A percentile compares a stretch with the other conserved stretches of the same genome.
Evolutionary conservation across 2,888 invertebrate species (phyloP).

Genomic region (Danaus chrysippus): DNA sequence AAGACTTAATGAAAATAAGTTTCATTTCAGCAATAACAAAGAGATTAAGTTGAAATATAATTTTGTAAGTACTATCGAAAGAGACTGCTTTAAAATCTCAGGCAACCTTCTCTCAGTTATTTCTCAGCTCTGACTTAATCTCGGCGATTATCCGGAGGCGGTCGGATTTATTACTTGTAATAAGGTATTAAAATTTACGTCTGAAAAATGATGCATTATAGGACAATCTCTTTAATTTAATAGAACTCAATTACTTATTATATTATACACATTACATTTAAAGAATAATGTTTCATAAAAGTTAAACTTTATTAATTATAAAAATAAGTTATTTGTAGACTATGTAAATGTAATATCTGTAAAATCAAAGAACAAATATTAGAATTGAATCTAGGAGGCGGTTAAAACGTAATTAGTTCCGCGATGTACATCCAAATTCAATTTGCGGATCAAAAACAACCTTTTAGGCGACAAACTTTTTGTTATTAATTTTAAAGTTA

Average conservation of each 20-base stretch:
- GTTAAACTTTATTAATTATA: no score
- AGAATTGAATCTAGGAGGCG: neutral
- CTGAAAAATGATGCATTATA: constrained; percentile 19
- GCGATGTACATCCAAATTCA: neutral
- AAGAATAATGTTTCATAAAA: neutral
- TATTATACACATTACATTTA: neutral
- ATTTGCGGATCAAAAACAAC: constrained; percentile 14
- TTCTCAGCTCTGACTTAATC: constrained; percentile 23
- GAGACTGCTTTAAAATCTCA: constrained; percentile 11
- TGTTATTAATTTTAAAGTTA: constrained; percentile 23
- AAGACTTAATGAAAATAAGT: neutral
- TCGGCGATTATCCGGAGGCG: constrained; percentile 24
- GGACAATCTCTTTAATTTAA: constrained; percentile 1
- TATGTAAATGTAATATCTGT: no score
- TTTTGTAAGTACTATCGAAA: constrained; percentile 15
- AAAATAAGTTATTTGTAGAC: no score
- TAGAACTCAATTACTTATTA: neutral
- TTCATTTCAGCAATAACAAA: constrained; percentile 4
- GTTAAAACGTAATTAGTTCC: neutral
- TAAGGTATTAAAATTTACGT: constrained; percentile 26
- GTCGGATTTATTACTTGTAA: constrained; percentile 29
- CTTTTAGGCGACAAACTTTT: constrained; percentile 19
- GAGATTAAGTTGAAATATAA: constrained; percentile 7
- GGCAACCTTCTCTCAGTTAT: constrained; percentile 16
- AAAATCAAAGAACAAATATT: no score